Base-by-base conservation (phyloP, 1,140 invertebrate genomes). In the Eriosoma lanigerum region DNA sequence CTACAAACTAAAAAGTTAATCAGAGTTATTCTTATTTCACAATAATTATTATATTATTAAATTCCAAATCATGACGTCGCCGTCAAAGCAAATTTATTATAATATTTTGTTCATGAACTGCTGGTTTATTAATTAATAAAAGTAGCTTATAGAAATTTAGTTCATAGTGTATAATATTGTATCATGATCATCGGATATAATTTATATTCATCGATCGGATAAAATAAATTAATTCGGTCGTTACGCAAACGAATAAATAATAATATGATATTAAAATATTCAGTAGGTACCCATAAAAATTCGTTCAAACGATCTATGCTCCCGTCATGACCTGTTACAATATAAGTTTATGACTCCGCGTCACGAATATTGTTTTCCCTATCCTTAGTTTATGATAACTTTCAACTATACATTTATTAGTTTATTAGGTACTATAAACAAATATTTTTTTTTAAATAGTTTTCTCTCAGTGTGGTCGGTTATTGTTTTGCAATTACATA, bases 311-410 rank as follows among this genome's bases (percentile, higher is more conserved):
- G 9, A 64, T 64, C 26, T 64, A 64, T 64, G 60, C 60, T 26
- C 26, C 19, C 19, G 60, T n/a, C 29, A 64, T 64, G 60, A 64
- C 60, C 60, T 32, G 60, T 64, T 64, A 64, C 60, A 32, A n/a
- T 10, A 64, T 38, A 38, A 38, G 29, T 64, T 38, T 38, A 15
- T 32, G 29, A 64, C 60, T 17, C 15, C 29, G 29, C 29, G 60
- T 64, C 60, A 64, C 60, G 60, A 26, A 64, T 12, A 64, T 12
- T 64, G 29, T 24, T 64, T 62, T 64, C 19, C 60, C 60, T 12
- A 17, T 19, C 13, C 29, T 10, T 4, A 64, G 24, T 64, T 64
- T 38, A 62, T 6, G 26, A 19, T 32, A 64, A 64, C 60, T 29
- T 32, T 64, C 60, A 38, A 64, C 26, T 64, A 32, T 64, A 60